Base-by-base conservation (phyloP, 1,140 invertebrate genomes). In the Pogonomyrmex californicus region DNA sequence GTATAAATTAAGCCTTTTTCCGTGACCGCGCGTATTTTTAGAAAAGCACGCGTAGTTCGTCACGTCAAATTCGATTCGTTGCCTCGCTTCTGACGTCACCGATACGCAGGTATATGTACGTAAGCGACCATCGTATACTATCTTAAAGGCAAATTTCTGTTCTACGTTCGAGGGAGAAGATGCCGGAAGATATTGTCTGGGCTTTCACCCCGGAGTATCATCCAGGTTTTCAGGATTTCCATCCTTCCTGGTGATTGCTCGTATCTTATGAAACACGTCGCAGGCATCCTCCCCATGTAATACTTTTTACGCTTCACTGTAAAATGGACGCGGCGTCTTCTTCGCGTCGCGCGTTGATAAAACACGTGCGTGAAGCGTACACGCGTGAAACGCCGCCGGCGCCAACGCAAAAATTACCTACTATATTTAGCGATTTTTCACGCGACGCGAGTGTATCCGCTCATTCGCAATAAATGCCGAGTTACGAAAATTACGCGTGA, bases 101-200 rank as follows among this genome's bases (percentile, higher is more conserved):
- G 54, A 83, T 73, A 49, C 30, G 68, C n/a, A 47, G n/a, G 10
- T 75, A 9, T 17, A 1, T 41, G 7, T 58, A 36, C 17, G 9
- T 33, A 58, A 73, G 6, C 38, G 51, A 58, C 51, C 5, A n/a
- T 73, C 68, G 4, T 73, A 14, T 70, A 60, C 54, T n/a, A 30
- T 2, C 6, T 66, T 54, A 51, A 60, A 49, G 54, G 56, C 33
- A 75, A 75, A 75, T 83, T 75, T 83, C 56, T 62, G 79, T 49
- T 60, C 33, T 60, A 36, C 17, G 49, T 71, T 71, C 38, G 41
- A 70, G 17, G 6, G 12, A 47, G 30, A 17, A 73, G 54, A 82
- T 60, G 54, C 54, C n/a, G 68, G 38, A 83, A 83, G 54, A 75
- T 83, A 83, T 83, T 71, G 79, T 75, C n/a, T 47, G 54, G 12